These are phyloP conservation scores for Tetanocera ferruginea DNA, from an alignment of 2,888 invertebrate genomes.

Conservation along the genomic window DNA sequence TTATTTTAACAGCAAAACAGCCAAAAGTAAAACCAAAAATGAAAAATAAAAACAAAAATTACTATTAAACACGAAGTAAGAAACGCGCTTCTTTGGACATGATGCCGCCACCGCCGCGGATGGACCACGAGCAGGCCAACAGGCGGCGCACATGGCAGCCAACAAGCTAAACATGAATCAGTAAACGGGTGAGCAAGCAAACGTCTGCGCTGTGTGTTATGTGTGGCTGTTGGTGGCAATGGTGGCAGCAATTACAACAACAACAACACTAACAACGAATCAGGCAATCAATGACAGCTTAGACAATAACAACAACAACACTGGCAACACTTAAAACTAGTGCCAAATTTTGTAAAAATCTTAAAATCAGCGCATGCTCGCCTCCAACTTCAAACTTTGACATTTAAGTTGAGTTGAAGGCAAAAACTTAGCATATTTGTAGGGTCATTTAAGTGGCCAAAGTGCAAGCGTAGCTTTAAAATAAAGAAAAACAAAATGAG, in stretches of 20 bases:
- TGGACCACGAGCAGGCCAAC: neutral
- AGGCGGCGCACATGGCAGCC: slow-evolving; percentile 20
- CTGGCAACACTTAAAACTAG: neutral
- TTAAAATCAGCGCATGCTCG: neutral
- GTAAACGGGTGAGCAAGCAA: slow-evolving; percentile 9
- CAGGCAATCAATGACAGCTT: neutral
- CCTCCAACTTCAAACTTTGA: slow-evolving; percentile 29
- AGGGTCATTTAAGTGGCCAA: slow-evolving; percentile 5
- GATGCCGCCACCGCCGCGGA: neutral
- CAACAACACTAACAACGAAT: neutral
- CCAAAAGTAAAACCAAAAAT: neutral
- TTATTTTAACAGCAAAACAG: neutral
- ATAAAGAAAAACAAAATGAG: neutral
- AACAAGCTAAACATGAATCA: slow-evolving; percentile 25
- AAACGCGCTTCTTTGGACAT: slow-evolving; percentile 18
- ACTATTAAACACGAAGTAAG: neutral
- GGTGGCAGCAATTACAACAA: slow-evolving; percentile 3
- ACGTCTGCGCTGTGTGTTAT: neutral
- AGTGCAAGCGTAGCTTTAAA: neutral
- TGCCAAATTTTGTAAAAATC: slow-evolving; percentile 26
- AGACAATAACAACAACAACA: slow-evolving; percentile 10
- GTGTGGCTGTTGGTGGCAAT: neutral
- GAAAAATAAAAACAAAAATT: neutral
- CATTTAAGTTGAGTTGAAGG: neutral
- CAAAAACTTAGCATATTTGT: slow-evolving; percentile 30